Evolutionary conservation across 1,140 invertebrate genomes (phyloP).

Genomic region (Mesaphorura yosii): DNA sequence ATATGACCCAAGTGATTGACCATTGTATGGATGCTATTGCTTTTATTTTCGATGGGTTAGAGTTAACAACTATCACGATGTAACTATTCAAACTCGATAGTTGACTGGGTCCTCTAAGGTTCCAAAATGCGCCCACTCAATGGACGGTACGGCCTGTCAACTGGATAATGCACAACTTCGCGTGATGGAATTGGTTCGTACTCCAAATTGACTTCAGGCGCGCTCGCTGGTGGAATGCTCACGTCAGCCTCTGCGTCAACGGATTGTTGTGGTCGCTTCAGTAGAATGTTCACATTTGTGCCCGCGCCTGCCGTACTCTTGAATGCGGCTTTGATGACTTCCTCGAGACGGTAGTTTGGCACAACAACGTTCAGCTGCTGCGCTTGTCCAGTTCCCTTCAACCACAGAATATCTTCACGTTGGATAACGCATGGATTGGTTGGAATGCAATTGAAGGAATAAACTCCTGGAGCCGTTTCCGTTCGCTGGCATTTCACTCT

Average conservation of each 20-base stretch:
- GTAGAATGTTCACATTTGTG: conserved; percentile 13
- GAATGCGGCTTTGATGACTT: conserved; percentile 21
- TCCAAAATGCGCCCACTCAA: neutral
- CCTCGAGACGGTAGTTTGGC: conserved; percentile 18
- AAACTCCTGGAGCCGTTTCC: neutral
- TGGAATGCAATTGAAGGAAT: neutral
- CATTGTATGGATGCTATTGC: too few relatives aligned
- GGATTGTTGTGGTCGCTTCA: conserved; percentile 18
- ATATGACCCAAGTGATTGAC: too few relatives aligned
- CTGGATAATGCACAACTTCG: neutral
- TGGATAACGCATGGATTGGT: neutral
- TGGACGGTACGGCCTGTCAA: neutral
- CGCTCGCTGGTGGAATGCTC: neutral
- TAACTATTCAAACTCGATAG: too few relatives aligned
- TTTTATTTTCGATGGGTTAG: too few relatives aligned
- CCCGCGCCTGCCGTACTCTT: conserved; percentile 3
- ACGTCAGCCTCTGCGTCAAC: conserved; percentile 12
- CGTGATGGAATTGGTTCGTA: too few relatives aligned
- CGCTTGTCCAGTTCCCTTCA: conserved; percentile 1
- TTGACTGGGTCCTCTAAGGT: neutral
- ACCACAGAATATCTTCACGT: conserved; percentile 18
- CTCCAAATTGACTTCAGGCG: conserved; percentile 13
- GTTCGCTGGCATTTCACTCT: neutral
- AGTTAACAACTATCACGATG: too few relatives aligned
- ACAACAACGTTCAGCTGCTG: conserved; percentile 10